Evolutionary conservation across 2,113 vertebrate genomes (phyloP).

Genomic region (Tachysurus fulvidraco): DNA sequence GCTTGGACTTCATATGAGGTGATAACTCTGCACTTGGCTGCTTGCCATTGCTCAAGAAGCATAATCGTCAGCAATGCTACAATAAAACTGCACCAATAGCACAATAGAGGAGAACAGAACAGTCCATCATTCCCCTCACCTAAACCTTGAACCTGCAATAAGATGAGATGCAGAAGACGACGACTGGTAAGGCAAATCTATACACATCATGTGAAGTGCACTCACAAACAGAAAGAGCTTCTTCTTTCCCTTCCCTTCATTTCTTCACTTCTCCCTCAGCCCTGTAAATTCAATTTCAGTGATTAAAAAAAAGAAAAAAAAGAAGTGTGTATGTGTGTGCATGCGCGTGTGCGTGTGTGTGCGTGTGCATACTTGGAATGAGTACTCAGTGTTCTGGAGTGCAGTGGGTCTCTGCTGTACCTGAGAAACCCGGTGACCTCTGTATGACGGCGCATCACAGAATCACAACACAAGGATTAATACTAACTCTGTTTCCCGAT

Average conservation of each 20-base stretch:
- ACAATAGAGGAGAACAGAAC: conserved; percentile 7
- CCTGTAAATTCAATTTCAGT: conserved; percentile 9
- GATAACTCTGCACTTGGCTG: conserved; percentile 20
- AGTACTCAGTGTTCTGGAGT: neutral
- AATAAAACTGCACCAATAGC: conserved; percentile 7
- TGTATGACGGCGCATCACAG: neutral
- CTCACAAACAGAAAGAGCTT: neutral
- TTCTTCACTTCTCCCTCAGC: neutral
- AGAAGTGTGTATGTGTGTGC: neutral
- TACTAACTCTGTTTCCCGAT: neutral
- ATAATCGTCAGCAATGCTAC: conserved; percentile 15
- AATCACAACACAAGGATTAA: neutral
- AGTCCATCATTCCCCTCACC: conserved; percentile 2
- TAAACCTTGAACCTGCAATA: neutral
- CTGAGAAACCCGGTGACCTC: neutral
- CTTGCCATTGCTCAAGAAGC: conserved; percentile 3
- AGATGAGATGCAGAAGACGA: neutral
- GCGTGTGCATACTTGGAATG: neutral
- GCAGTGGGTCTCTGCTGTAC: neutral
- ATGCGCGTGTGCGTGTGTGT: neutral
- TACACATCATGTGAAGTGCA: neutral
- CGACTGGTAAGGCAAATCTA: neutral
- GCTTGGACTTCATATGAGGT: conserved; percentile 4
- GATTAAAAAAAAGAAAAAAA: too few relatives aligned
- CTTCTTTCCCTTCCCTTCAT: neutral